Evolutionary conservation across 2,113 vertebrate species (phyloP).

Genomic region (Coturnix japonica): DNA sequence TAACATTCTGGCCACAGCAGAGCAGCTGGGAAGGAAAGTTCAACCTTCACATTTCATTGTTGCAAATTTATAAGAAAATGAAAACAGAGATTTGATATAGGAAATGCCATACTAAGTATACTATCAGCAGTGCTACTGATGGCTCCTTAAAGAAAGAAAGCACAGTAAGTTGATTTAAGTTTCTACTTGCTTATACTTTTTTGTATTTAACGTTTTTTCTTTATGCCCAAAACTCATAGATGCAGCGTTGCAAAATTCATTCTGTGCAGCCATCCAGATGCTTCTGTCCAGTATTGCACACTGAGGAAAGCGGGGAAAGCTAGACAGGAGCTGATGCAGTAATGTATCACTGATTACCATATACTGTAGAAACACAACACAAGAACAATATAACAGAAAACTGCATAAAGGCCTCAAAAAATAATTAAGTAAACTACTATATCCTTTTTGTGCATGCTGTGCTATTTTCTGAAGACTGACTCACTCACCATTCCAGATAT

Average conservation of each 20-base stretch:
- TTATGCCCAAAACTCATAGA: background rate
- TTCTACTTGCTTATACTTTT: background rate
- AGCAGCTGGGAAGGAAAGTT: background rate
- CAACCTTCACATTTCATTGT: background rate
- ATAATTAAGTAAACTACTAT: background rate
- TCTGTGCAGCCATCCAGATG: background rate
- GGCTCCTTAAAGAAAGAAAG: background rate
- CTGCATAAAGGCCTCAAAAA: background rate
- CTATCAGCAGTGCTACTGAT: background rate
- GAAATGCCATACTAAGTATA: background rate
- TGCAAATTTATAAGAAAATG: background rate
- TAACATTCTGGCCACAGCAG: background rate
- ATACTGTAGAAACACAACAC: background rate
- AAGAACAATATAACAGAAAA: background rate
- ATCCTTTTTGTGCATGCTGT: background rate
- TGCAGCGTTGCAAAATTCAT: background rate
- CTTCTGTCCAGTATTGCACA: background rate
- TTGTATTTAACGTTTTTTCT: background rate
- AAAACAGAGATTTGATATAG: background rate
- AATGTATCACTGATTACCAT: background rate
- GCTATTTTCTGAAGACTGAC: background rate
- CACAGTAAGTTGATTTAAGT: background rate
- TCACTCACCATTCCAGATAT: background rate
- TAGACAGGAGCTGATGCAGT: background rate
- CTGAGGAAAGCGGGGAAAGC: background rate